Base-by-base conservation (phyloP, 2,797 vertebrate genomes). In the Phoeniculus purpureus region DNA sequence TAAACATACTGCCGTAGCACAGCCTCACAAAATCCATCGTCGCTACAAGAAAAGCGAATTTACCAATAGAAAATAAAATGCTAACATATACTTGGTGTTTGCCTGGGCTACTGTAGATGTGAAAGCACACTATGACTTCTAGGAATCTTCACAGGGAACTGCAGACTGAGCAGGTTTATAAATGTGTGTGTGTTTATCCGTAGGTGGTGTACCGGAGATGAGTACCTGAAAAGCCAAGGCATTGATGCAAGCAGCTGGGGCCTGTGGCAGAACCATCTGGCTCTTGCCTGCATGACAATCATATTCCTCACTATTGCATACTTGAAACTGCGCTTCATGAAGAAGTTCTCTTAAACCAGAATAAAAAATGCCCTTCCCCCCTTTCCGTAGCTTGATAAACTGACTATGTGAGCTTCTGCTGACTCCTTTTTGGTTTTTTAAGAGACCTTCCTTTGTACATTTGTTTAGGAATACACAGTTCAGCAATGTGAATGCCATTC, bases 231-330 rank as follows among this genome's bases (percentile, higher is more conserved):
- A 18, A 96, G 74, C 10, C 98, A 99, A 95, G 99, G 98, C 31
- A 98, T 99, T 7, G 96, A 98, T 14, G 72, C 76, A 20, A 98
- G 96, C 23, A 31, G 83, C n/a, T 99, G 98, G 99, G 98, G 98
- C 26, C 92, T 99, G 52, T 99, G 99, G 99, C 95, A 96, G 97
- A 99, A 99, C 76, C 98, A 99, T 3, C 40, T 99, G 58, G 98
- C 98, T 29, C 85, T 99, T 67, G 93, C 85, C 22, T 93, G 96
- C 73, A 98, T 99, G 98, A 97, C 86, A 1, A 0, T 98, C 7
- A 93, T 98, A 61, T 99, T 99, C 95, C 97, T 99, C 21, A 66
- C 81, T 59, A 98, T 99, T 6, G 94, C 98, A 4, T 99, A 99
- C 91, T 78, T 99, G 94, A 99, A 98, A 93, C 94, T 99, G 65